Evolutionary conservation across 2,797 vertebrate species (phyloP), one percentile per base, ranked within the genome.

Genomic region (Eulemur mongoz): DNA sequence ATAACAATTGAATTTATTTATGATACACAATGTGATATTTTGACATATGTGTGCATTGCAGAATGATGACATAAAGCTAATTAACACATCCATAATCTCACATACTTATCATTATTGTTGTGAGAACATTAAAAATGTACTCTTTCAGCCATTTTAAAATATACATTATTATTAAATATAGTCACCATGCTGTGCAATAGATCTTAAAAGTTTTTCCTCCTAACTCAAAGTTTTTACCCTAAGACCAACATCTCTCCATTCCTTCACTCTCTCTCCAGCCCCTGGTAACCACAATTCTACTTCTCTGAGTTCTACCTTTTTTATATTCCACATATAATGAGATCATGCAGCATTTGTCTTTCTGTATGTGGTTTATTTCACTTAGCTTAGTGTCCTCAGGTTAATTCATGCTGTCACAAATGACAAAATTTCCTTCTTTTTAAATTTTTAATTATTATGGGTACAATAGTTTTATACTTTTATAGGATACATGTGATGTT

Each of bases 201-300:
- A 69, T 50, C 40, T 61, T 22, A 35, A 48, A 70, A 70, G 3
- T 38, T 57, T 48, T 32, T 80, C 18, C 14, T 70, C 13, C n/a
- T 70, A 48, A 32, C 20, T 18, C 50, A 38, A 69, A 67, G 30
- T 57, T 70, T 32, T 27, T 38, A 38, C 1, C 20, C 25, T 43
- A 59, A 40, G 25, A 32, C 9, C 9, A 48, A 50, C 11, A 48
- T 12, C 52, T 76, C 5, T 2, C 9, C 20, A 76, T 27, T 84
- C 11, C 6, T 8, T 35, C 27, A 4, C 69, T 0, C 30, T n/a
- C 0, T 12, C 6, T 48, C 23, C 2, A 76, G 61, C 1, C 11
- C 15, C 5, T 17, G 30, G 3, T 22, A 59, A 14, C 14, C 20
- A 25, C 0, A 5, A 13, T 23, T 48, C 4, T 20, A 17, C 8